Conservation (phyloP, 2,113 vertebrate species). For the Ptilonorhynchus violaceus region DNA sequence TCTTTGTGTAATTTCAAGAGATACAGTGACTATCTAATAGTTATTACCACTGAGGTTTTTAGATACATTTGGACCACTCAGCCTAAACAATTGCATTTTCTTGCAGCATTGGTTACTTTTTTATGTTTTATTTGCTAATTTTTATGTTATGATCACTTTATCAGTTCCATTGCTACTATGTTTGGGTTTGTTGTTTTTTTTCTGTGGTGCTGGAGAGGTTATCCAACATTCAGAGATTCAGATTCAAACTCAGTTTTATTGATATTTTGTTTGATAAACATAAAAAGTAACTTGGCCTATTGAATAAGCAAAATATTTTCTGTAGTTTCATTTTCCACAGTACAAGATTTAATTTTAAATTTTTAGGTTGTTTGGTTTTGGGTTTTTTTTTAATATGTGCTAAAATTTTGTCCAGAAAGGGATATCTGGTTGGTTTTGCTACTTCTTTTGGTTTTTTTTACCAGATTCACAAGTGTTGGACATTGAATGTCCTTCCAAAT, state of each 20-base stretch:
- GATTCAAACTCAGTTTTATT: neutral
- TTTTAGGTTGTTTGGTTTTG: too few species aligned
- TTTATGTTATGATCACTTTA: neutral
- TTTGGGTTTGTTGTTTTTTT: neutral
- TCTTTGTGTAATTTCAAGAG: neutral
- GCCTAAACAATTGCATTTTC: neutral
- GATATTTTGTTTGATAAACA: neutral
- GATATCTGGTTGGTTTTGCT: neutral
- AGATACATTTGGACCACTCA: neutral
- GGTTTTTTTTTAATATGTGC: neutral
- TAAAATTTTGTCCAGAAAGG: neutral
- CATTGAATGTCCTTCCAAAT: neutral
- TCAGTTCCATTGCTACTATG: neutral
- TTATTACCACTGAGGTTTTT: fast-evolving
- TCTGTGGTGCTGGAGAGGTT: neutral
- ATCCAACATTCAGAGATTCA: neutral
- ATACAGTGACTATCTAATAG: neutral
- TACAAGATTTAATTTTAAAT: neutral
- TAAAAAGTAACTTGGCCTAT: neutral
- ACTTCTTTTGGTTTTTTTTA: neutral
- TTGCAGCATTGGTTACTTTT: neutral
- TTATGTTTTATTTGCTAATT: neutral
- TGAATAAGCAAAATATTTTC: neutral
- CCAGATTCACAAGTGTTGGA: neutral
- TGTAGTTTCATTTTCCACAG: neutral